These are phyloP conservation scores for Abscondita cerata DNA, from an alignment of 2,888 invertebrate genomes.

Conservation along the genomic window DNA sequence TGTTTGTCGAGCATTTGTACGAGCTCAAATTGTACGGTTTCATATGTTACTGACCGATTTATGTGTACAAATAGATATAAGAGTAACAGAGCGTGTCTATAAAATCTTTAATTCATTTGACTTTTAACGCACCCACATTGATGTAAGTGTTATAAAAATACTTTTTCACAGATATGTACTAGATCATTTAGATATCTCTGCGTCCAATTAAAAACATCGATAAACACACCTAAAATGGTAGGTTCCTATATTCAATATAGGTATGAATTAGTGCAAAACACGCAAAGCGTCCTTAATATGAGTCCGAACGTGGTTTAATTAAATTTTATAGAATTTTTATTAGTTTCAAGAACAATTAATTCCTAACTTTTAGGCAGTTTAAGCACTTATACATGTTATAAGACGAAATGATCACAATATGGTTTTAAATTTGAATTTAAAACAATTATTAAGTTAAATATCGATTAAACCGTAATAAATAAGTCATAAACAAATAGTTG, in stretches of 20 bases:
- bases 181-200: background rate
- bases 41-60: slow-evolving; percentile 6
- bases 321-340: slow-evolving; percentile 2
- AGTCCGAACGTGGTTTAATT: background rate
- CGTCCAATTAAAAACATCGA: slow-evolving; percentile 10
- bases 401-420: too few species aligned
- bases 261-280: background rate
- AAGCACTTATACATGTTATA: too few species aligned
- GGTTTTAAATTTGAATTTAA: too few species aligned
- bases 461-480: too few species aligned
- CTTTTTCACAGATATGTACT: background rate
- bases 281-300: background rate
- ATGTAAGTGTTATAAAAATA: slow-evolving; percentile 3
- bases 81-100: background rate
- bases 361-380: too few species aligned
- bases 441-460: too few species aligned
- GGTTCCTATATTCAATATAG: slow-evolving; percentile 3
- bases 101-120: background rate
- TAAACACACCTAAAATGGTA: slow-evolving; percentile 7
- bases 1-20: too few species aligned
- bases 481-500: too few species aligned
- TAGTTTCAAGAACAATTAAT: too few species aligned
- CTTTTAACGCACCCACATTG: slow-evolving; percentile 1
- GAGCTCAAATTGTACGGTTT: background rate
- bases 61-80: background rate